Percentiles rank a stretch among this genome's conserved stretches.
phyloP scores from a whole-genome alignment of 2,797 vertebrate genomes.

The Limosa lapponica region DNA sequence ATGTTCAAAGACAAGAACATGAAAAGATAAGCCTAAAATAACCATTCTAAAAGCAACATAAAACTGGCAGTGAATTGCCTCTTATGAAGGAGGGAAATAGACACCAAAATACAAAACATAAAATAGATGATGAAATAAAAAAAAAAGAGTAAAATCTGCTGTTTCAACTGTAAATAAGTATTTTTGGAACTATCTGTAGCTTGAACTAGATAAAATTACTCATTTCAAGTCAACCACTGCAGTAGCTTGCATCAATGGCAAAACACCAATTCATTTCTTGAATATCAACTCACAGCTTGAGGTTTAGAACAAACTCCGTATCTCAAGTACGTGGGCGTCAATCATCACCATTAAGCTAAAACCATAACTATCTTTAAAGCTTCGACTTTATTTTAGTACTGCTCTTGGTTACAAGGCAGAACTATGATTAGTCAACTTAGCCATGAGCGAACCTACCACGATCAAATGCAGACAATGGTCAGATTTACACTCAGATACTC shows the following conservation, averaged over 20 bases:
- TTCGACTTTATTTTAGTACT: not conserved
- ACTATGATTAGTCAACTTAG: not conserved
- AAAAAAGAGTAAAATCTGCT: not conserved
- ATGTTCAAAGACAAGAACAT: not conserved
- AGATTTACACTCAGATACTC: not conserved
- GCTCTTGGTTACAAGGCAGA: not conserved
- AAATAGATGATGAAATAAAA: not conserved
- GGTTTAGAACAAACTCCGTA: not conserved
- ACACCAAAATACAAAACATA: not conserved
- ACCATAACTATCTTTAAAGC: not conserved
- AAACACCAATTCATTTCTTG: not conserved
- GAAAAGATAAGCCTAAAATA: constrained; percentile 44
- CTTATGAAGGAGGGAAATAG: not conserved
- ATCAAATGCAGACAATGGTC: not conserved
- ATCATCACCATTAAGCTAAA: not conserved
- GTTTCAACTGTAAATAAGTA: not conserved
- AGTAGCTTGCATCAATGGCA: not conserved
- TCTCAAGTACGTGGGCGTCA: not conserved
- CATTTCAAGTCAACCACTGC: not conserved
- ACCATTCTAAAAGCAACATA: constrained; percentile 1
- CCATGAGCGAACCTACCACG: not conserved
- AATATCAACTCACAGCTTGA: not conserved
- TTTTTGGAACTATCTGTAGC: not conserved
- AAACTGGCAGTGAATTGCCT: not conserved
- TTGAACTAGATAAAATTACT: not conserved